These are phyloP conservation scores for Phyllotreta cruciferae DNA, from an alignment of 2,888 invertebrate species.

Conservation along the genomic window DNA sequence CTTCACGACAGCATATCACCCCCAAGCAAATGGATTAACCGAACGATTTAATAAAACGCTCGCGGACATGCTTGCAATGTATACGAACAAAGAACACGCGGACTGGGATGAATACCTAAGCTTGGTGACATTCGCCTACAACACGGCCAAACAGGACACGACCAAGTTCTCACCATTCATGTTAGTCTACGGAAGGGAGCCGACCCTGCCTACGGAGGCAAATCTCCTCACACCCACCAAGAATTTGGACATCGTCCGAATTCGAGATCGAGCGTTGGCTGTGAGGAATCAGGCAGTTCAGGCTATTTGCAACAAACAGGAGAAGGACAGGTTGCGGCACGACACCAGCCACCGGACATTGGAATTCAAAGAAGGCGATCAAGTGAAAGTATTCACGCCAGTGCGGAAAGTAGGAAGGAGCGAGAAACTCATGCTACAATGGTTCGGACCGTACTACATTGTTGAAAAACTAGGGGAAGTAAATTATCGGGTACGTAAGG, in stretches of 20 bases:
- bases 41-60: slow-evolving; percentile 44
- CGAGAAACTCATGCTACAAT: too few species aligned
- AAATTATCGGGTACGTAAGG: neutral
- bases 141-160: slow-evolving; percentile 27
- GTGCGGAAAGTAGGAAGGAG: too few species aligned
- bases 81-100: slow-evolving; percentile 33
- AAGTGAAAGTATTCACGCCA: too few species aligned
- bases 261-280: slow-evolving; percentile 18
- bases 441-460: neutral
- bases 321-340: too few species aligned
- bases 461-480: neutral
- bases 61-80: slow-evolving; percentile 37
- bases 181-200: slow-evolving; percentile 18
- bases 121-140: slow-evolving; percentile 27
- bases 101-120: slow-evolving; percentile 28
- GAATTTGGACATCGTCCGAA: neutral
- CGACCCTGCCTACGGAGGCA: slow-evolving; percentile 24
- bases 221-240: neutral
- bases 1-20: slow-evolving; percentile 34
- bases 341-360: too few species aligned
- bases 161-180: slow-evolving; percentile 19
- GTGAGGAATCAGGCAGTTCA: slow-evolving; percentile 12
- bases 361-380: too few species aligned
- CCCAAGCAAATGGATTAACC: slow-evolving; percentile 36
- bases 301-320: neutral